phyloP scores from a whole-genome alignment of 53 echinoderm and acorn worm genomes.

The Holothuria scabra region DNA sequence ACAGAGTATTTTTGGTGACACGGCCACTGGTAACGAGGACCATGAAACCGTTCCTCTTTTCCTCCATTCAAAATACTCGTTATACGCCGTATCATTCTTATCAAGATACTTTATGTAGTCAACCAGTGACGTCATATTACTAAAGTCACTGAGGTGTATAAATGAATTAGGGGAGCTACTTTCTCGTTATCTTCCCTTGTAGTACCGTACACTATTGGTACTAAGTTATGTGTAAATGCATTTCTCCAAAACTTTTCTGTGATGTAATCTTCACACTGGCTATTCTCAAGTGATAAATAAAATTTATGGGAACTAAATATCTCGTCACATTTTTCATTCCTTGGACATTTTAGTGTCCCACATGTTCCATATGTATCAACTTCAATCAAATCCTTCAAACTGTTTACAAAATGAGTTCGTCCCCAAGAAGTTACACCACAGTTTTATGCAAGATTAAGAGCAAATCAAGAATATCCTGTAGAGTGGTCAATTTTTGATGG shows the following conservation, averaged over 20 bases:
- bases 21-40: too few relatives aligned
- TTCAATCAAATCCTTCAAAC: constrained; percentile 56
- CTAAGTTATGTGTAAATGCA: constrained; percentile 52
- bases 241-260: neutral
- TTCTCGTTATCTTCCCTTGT: constrained; percentile 65
- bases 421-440: constrained; percentile 79
- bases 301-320: constrained; percentile 11
- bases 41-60: constrained; percentile 41
- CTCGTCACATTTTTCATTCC: too few relatives aligned
- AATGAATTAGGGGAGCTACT: constrained; percentile 68
- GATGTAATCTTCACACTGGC: neutral
- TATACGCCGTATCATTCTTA: constrained; percentile 72
- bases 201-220: constrained; percentile 80
- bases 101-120: constrained; percentile 60
- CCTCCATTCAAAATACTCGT: constrained; percentile 75
- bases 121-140: constrained; percentile 38
- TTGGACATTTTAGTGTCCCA: constrained; percentile 62
- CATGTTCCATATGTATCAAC: constrained; percentile 76
- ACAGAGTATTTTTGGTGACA: too few relatives aligned
- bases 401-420: constrained; percentile 63
- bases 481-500: too few relatives aligned
- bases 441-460: too few relatives aligned
- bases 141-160: constrained; percentile 72
- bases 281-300: neutral
- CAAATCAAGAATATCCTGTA: too few relatives aligned